These are phyloP conservation scores for Masnerella sp. DNA, from an alignment of 2,888 invertebrate species.

Conservation along the genomic window DNA sequence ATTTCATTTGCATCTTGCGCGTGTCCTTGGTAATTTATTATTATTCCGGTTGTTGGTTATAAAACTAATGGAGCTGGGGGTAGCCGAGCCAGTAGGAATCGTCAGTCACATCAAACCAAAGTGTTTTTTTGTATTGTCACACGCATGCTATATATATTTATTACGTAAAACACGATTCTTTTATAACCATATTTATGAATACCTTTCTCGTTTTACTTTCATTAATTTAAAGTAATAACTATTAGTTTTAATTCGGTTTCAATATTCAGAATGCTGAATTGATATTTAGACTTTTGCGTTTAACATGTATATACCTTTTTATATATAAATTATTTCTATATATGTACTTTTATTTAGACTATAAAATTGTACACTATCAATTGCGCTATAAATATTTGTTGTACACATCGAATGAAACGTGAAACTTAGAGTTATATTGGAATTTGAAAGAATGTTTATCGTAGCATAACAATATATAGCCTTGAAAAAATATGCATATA, in stretches of 20 bases:
- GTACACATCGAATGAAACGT: conserved; percentile 25
- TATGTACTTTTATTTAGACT: conserved; percentile 33
- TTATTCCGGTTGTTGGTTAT: conserved; percentile 12
- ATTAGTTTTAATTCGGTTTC: conserved; percentile 51
- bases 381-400: conserved; percentile 35
- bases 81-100: conserved; percentile 45
- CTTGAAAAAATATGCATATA: conserved; percentile 49
- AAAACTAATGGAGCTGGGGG: conserved; percentile 37
- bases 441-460: conserved; percentile 20
- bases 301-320: conserved; percentile 36
- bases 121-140: conserved; percentile 49
- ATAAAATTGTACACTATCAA: conserved; percentile 46
- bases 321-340: conserved; percentile 33
- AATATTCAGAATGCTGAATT: conserved; percentile 48
- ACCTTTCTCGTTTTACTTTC: conserved; percentile 38
- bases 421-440: conserved; percentile 27
- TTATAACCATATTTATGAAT: conserved; percentile 16
- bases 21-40: conserved; percentile 6
- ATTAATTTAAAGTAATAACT: conserved; percentile 48
- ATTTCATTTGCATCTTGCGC: conserved; percentile 29
- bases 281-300: conserved; percentile 43
- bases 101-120: conserved; percentile 46
- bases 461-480: conserved; percentile 30
- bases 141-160: conserved; percentile 45
- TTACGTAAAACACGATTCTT: conserved; percentile 17